These are phyloP conservation scores for Corythornis vintsioides DNA, from an alignment of 2,113 vertebrate species.

Conservation along the genomic window DNA sequence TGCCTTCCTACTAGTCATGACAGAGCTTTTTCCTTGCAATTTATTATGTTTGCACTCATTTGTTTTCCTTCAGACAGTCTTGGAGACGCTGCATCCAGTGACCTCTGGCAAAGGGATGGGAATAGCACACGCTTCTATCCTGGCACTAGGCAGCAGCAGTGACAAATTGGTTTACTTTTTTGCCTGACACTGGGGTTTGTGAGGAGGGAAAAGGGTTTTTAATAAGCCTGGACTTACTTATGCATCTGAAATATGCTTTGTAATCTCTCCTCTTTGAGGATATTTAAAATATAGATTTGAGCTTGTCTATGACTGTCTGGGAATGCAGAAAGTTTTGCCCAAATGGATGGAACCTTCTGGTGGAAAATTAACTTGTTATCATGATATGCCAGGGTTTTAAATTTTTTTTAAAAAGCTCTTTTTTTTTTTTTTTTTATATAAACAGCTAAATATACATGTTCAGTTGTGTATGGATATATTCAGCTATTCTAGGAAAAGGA, in stretches of 20 bases:
- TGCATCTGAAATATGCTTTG: not conserved
- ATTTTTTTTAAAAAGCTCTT: too few relatives aligned
- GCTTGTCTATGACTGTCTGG: not conserved
- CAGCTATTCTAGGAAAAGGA: not conserved
- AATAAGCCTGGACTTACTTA: constrained; percentile 22
- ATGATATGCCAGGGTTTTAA: not conserved
- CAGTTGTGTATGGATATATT: not conserved
- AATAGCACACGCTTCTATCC: constrained; percentile 40
- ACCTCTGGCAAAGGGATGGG: constrained; percentile 68
- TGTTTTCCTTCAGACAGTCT: constrained; percentile 63
- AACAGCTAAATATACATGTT: constrained; percentile 30
- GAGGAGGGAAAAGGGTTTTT: not conserved
- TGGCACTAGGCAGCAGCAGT: constrained; percentile 59
- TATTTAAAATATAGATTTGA: constrained; percentile 4
- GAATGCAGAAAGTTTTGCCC: not conserved
- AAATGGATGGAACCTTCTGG: not conserved
- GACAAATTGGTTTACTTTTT: constrained; percentile 73
- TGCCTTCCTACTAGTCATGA: not conserved
- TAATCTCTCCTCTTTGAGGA: not conserved
- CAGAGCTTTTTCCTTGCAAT: constrained; percentile 26
- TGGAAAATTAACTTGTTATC: constrained; percentile 5
- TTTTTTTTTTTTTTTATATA: not conserved
- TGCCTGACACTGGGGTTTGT: constrained; percentile 46
- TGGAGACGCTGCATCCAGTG: constrained; percentile 46
- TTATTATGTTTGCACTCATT: constrained; percentile 44